Evolutionary conservation across 2,888 invertebrate species (phyloP), one percentile per base, ranked within the genome.

Genomic region (Listrodromus nycthemerus): DNA sequence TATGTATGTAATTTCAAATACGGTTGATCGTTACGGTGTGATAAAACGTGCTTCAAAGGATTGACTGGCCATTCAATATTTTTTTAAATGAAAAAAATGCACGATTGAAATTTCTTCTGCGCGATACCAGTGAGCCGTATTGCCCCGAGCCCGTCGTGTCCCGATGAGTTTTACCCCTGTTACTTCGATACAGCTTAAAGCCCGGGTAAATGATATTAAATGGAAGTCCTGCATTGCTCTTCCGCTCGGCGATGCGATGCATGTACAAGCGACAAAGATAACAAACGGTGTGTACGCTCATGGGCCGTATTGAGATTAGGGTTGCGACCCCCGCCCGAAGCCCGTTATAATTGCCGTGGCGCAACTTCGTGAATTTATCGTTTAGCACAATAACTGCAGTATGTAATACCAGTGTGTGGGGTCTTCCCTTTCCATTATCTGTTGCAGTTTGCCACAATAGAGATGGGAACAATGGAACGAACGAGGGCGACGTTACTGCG

Each of bases 381-480:
- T 52, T 52, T 50, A 61, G 61, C 61, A 16, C 16, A 19, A 50
- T 50, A 8, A 50, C 69, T n/a, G 21, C 24, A 55, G 27, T 61
- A 30, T 13, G 27, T 16, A 27, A 48, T 30, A n/a, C 48, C 69
- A 50, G 19, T 45, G 41, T 45, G 41, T 19, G 21, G 50, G 55
- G 55, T 2, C 13, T 55, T 55, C 61, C 27, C 27, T 61, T 61
- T 27, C 61, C 45, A 67, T 80, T 78, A 45, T 83, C 27, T 85
- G 84, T 86, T 83, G 24, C 82, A 85, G 86, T 69, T 75, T 45
- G 58, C 30, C 37, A 82, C 41, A 83, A 63, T 48, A 61, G 37
- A 77, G 13, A 66, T 50, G 70, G 70, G 80, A 85, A 84, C 37
- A 58, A 92, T 92, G 92, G 89, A 90, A 77, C 86, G 87, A 82